These are phyloP conservation scores for Numida meleagris DNA, from an alignment of 2,113 vertebrate species.

Conservation along the genomic window DNA sequence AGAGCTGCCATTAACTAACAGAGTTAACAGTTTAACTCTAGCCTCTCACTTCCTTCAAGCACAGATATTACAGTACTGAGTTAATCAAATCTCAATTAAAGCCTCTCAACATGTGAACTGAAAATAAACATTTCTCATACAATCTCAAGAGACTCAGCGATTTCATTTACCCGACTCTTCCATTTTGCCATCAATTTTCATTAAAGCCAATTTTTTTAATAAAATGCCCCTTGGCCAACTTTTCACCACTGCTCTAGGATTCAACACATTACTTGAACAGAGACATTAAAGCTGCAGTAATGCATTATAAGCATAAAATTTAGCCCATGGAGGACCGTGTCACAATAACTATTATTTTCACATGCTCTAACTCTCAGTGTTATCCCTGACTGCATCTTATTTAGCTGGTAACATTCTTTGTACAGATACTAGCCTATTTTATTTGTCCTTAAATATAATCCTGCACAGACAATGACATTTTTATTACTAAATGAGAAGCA, in stretches of 20 bases:
- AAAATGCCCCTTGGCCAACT: background rate
- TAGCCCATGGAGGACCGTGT: background rate
- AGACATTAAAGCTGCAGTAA: background rate
- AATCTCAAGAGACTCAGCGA: background rate
- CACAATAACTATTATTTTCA: background rate
- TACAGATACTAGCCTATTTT: background rate
- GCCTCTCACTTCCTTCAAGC: background rate
- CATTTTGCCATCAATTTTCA: background rate
- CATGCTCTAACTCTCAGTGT: background rate
- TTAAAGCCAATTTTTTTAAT: background rate
- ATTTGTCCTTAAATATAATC: conserved; percentile 3
- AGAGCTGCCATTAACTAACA: background rate
- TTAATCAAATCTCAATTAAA: background rate
- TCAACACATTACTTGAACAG: background rate
- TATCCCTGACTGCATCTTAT: background rate
- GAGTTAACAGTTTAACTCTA: background rate
- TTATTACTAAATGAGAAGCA: conserved; percentile 4
- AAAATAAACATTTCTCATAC: background rate
- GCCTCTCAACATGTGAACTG: background rate
- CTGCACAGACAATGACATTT: background rate
- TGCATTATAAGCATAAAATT: background rate
- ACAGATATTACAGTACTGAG: background rate
- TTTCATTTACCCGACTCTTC: background rate
- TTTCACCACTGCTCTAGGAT: background rate
- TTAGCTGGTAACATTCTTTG: background rate